phyloP scores from a whole-genome alignment of 30 jellyfish, hydroid and myxozoan species.

The Catostylus mosaicus region DNA sequence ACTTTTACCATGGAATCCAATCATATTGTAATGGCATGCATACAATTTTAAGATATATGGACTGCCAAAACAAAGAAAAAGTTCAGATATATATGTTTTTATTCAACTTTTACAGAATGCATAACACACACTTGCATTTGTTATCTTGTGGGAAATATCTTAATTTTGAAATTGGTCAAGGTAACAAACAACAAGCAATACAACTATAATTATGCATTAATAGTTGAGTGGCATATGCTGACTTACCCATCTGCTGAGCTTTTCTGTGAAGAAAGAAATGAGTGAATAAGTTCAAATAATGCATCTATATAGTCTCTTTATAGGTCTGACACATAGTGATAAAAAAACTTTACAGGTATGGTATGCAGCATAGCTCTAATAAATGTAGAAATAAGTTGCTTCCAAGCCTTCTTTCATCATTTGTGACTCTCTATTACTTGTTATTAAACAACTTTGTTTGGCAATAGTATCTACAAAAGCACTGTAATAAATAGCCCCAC shows the following conservation, averaged over 20 bases:
- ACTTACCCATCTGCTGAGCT: conserved; percentile 16
- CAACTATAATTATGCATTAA: neutral
- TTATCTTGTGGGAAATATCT: no score
- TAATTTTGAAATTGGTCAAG: no score
- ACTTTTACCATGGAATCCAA: no score
- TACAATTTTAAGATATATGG: neutral
- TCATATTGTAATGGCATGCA: no score
- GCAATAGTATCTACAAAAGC: no score
- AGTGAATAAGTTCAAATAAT: neutral
- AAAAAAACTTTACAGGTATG: neutral
- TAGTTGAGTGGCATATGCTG: neutral
- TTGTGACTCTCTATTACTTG: no score
- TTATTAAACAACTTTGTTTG: no score
- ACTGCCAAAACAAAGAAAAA: neutral
- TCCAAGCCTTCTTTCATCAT: neutral
- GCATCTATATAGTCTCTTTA: neutral
- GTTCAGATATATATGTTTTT: neutral
- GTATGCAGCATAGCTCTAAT: neutral
- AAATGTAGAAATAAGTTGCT: neutral
- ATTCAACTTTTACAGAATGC: neutral
- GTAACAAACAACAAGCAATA: neutral
- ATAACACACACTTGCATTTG: neutral
- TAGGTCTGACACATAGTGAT: neutral
- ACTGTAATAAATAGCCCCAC: no score
- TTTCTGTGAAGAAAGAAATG: conserved; percentile 12